phyloP scores from a whole-genome alignment of 2,888 invertebrate genomes.

The Chalcosyrphus nemorum region DNA sequence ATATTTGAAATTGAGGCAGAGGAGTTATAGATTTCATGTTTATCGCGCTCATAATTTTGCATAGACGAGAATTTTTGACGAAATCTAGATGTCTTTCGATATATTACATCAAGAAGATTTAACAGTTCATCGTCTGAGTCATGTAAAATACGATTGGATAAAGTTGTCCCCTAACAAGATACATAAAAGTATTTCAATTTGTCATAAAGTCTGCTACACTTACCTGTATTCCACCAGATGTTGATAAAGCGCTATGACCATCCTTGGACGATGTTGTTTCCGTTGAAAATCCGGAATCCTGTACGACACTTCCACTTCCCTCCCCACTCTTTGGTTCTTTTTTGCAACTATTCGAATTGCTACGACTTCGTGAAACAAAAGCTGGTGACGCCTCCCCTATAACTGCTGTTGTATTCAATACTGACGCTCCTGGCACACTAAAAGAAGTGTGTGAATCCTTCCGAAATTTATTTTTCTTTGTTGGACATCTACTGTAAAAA shows the following conservation, averaged over 20 bases:
- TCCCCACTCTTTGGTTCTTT: constrained; percentile 85
- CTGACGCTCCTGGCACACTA: constrained; percentile 30
- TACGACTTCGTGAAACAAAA: constrained; percentile 84
- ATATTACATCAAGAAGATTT: constrained; percentile 93
- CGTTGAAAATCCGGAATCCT: constrained; percentile 95
- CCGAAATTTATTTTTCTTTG: constrained; percentile 46
- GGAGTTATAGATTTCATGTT: constrained; percentile 72
- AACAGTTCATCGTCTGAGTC: constrained; percentile 91
- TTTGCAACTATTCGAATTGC: constrained; percentile 85
- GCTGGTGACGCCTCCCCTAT: constrained; percentile 38
- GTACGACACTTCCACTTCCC: constrained; percentile 85
- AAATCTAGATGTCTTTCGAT: constrained; percentile 88
- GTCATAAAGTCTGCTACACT: constrained; percentile 16
- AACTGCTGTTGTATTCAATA: constrained; percentile 19
- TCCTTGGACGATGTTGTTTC: constrained; percentile 93
- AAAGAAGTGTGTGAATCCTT: constrained; percentile 34
- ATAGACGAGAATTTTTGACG: constrained; percentile 88
- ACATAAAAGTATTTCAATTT: neutral
- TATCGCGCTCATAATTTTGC: constrained; percentile 82
- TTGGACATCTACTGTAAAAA: constrained; percentile 29
- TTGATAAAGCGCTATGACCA: constrained; percentile 88
- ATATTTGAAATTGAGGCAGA: constrained; percentile 65
- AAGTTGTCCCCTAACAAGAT: constrained; percentile 77
- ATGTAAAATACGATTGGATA: constrained; percentile 80
- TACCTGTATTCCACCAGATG: constrained; percentile 83